A percentile compares a stretch with the other conserved stretches of the same genome.
Conservation (phyloP, 1,140 invertebrate species). For the Latrodectus geometricus region DNA sequence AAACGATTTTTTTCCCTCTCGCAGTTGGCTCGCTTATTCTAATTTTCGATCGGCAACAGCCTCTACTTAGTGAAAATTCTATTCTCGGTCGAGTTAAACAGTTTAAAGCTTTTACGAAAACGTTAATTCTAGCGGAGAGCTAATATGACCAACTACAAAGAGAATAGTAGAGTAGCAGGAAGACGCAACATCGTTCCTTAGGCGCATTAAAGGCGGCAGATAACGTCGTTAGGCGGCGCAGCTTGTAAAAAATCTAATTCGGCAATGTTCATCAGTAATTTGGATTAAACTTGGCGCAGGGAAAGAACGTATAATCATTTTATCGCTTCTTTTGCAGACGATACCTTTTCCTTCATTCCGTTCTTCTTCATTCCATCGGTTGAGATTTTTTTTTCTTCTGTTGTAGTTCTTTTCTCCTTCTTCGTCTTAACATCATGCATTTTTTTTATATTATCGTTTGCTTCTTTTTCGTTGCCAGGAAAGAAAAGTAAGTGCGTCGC, state of each 20-base stretch:
- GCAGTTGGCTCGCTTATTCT: constrained; percentile 21
- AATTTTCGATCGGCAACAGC: constrained; percentile 44
- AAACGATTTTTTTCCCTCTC: constrained; percentile 54
- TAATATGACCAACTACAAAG: constrained; percentile 60
- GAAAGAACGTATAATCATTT: constrained; percentile 60
- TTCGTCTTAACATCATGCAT: constrained; percentile 20
- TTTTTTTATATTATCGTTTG: constrained; percentile 17
- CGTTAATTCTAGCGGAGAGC: constrained; percentile 57
- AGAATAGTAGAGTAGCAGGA: constrained; percentile 51
- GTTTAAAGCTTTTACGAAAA: constrained; percentile 62
- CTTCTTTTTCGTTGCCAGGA: constrained; percentile 45
- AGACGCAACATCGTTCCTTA: constrained; percentile 35
- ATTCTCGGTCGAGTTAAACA: constrained; percentile 60
- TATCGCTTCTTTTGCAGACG: constrained; percentile 59
- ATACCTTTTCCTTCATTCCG: constrained; percentile 51
- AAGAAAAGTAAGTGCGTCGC: constrained; percentile 56
- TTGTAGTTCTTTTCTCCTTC: constrained; percentile 2
- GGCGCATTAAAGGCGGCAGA: constrained; percentile 55
- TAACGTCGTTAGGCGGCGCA: constrained; percentile 55
- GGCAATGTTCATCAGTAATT: constrained; percentile 62
- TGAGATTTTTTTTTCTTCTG: constrained; percentile 48
- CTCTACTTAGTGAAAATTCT: constrained; percentile 57
- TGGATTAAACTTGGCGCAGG: constrained; percentile 61
- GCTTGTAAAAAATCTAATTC: constrained; percentile 61
- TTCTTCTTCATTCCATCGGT: constrained; percentile 42